Percentiles rank a stretch among this genome's conserved stretches.
Conservation (phyloP, 2,113 vertebrate genomes). For the Eulemur rufifrons region DNA sequence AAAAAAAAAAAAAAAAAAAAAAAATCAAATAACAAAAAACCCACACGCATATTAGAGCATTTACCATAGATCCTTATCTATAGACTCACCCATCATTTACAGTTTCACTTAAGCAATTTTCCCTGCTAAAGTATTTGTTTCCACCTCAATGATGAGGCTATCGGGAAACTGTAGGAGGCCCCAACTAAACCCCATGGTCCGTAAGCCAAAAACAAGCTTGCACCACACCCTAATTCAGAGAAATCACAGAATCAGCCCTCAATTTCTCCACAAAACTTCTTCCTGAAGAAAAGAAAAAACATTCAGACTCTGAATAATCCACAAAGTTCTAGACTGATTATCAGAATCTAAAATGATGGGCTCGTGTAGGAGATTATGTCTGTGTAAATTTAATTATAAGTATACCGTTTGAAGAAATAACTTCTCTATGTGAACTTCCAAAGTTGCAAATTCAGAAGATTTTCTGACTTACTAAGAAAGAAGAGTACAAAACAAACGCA, state of each 20-base stretch:
- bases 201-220: background rate
- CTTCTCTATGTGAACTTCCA: background rate
- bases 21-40: background rate
- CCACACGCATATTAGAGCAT: background rate
- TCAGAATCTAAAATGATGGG: accelerated
- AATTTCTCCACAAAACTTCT: background rate
- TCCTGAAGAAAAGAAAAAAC: background rate
- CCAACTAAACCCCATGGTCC: background rate
- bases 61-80: background rate
- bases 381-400: background rate
- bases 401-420: background rate
- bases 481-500: background rate
- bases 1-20: background rate
- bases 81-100: background rate
- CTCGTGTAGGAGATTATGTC: background rate
- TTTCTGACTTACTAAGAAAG: background rate
- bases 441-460: background rate
- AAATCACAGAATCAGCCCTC: background rate
- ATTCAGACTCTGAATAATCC: background rate
- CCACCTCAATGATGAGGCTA: background rate
- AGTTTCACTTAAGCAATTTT: background rate
- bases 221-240: background rate
- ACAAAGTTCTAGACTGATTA: background rate
- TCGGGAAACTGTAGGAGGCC: background rate
- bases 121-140: background rate